Evolutionary conservation across 2,797 vertebrate species (phyloP).

Genomic region (Periparus ater): DNA sequence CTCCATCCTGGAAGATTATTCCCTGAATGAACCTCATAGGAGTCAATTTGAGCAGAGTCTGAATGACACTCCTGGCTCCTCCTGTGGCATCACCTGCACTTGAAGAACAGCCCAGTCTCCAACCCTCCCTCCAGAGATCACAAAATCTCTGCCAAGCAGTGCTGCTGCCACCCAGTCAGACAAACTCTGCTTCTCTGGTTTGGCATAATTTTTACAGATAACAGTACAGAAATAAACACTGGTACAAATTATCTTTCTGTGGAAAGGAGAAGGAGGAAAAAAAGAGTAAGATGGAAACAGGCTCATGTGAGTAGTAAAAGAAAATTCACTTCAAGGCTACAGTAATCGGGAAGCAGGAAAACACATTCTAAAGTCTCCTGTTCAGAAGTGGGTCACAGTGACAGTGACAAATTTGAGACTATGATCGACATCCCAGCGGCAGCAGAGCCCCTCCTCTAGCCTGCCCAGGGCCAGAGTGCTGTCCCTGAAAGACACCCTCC

Average conservation of each 20-base stretch:
- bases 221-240: neutral
- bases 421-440: rapidly evolving
- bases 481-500: neutral
- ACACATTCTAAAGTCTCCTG: rapidly evolving
- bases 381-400: neutral
- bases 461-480: neutral
- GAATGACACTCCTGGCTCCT: neutral
- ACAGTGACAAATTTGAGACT: neutral
- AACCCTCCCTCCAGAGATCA: neutral
- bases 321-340: neutral
- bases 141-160: neutral
- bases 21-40: neutral
- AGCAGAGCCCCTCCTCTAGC: neutral
- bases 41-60: neutral
- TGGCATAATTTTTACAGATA: neutral
- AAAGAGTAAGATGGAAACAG: neutral
- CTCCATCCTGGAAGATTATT: neutral
- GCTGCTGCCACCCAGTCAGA: neutral
- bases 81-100: neutral
- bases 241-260: neutral
- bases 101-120: neutral
- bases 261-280: neutral
- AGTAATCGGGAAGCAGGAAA: neutral
- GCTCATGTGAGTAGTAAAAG: neutral
- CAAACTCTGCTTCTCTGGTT: rapidly evolving